A percentile compares a stretch with the other conserved stretches of the same genome.
Evolutionary conservation across 1,140 invertebrate species (phyloP).

Genomic region (Zaprionus ornatus): DNA sequence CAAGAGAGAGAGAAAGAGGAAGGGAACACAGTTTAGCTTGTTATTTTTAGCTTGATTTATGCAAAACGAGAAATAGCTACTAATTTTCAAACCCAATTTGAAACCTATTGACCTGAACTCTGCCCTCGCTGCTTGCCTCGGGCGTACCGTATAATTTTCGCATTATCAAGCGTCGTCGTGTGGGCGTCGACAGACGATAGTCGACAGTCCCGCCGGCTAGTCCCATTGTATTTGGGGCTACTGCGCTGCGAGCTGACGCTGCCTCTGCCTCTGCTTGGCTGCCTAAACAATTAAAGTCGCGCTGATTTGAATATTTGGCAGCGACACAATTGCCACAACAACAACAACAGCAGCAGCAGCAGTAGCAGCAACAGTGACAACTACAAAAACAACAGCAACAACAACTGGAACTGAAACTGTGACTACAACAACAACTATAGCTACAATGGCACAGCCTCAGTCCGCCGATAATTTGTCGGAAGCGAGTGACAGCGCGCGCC

Average conservation of each 20-base stretch:
- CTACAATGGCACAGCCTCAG: constrained; percentile 22
- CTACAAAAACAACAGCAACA: constrained; percentile 10
- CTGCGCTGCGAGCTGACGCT: constrained; percentile 32
- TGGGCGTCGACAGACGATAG: constrained; percentile 48
- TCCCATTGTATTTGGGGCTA: constrained; percentile 5
- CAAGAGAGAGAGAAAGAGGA: constrained; percentile 67
- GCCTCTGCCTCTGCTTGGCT: constrained; percentile 39
- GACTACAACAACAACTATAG: constrained; percentile 10
- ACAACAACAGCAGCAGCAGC: constrained; percentile 6
- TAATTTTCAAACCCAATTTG: background rate
- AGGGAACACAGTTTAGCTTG: background rate
- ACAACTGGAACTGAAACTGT: constrained; percentile 10
- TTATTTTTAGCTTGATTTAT: constrained; percentile 7
- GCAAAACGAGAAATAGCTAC: background rate
- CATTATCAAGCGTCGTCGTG: constrained; percentile 59
- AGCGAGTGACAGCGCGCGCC: constrained; percentile 69
- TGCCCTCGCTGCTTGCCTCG: constrained; percentile 15
- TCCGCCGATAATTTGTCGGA: constrained; percentile 75
- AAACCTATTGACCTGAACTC: constrained; percentile 15
- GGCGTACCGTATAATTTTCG: constrained; percentile 67
- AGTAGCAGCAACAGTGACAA: constrained; percentile 4
- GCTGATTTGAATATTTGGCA: constrained; percentile 78
- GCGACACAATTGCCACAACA: constrained; percentile 42
- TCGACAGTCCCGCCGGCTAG: constrained; percentile 67
- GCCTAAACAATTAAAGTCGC: constrained; percentile 59